These are phyloP conservation scores for Allobates femoralis DNA, from an alignment of 2,797 vertebrate species.

Conservation along the genomic window DNA sequence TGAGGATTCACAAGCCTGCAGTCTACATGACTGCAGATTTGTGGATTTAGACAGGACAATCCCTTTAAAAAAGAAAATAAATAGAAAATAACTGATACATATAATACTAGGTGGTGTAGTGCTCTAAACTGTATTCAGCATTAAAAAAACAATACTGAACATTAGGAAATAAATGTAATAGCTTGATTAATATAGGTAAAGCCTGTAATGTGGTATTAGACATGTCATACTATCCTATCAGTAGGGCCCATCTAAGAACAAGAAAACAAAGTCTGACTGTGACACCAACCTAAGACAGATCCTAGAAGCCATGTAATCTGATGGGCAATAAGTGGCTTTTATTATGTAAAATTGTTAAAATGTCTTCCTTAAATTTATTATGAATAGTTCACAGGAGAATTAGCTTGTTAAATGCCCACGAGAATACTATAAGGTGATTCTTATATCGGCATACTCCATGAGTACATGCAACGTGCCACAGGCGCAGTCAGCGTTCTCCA, in stretches of 20 bases:
- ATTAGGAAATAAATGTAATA: too few species aligned
- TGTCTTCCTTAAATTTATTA: slow-evolving; percentile 58
- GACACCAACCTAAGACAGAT: background rate
- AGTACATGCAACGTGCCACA: slow-evolving; percentile 31
- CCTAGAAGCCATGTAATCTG: background rate
- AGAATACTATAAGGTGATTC: slow-evolving; percentile 62
- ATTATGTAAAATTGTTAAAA: background rate
- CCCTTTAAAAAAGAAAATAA: too few species aligned
- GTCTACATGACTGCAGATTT: too few species aligned
- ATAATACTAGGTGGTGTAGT: too few species aligned
- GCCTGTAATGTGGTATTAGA: too few species aligned
- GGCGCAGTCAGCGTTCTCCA: slow-evolving; percentile 35
- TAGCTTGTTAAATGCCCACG: slow-evolving; percentile 67
- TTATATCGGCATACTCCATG: background rate
- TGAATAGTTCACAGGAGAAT: slow-evolving; percentile 59
- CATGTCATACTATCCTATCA: background rate
- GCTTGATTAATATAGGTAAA: too few species aligned
- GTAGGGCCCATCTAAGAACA: background rate
- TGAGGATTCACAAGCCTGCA: too few species aligned
- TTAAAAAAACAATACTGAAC: too few species aligned
- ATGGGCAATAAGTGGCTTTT: background rate
- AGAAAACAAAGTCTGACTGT: background rate
- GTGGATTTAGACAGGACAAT: too few species aligned
- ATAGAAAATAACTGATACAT: too few species aligned
- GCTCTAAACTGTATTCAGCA: too few species aligned